A percentile compares a stretch with the other conserved stretches of the same genome.
phyloP scores from a whole-genome alignment of 2,797 vertebrate species.

The Thaleichthys pacificus region DNA sequence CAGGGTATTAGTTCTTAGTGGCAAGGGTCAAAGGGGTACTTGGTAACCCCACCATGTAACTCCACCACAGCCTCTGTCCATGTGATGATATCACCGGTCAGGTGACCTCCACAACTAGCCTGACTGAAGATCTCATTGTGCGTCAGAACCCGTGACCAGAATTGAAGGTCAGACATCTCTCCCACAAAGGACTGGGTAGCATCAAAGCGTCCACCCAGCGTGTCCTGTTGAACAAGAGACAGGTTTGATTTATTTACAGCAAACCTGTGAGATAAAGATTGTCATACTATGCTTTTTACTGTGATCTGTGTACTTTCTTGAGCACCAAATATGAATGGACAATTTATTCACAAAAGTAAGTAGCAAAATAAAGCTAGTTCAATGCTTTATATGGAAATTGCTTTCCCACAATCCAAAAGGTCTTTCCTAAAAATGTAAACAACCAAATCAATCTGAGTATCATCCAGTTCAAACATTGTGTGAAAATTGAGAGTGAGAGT shows the following conservation, averaged over 20 bases:
- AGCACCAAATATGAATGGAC: no score
- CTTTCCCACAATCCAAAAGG: background rate
- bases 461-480: no score
- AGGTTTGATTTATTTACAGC: background rate
- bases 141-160: constrained; percentile 82
- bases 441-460: no score
- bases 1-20: constrained; percentile 56
- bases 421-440: no score
- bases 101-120: constrained; percentile 72
- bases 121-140: constrained; percentile 75
- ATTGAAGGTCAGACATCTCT: constrained; percentile 80
- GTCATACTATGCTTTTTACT: background rate
- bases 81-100: constrained; percentile 75
- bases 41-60: constrained; percentile 79
- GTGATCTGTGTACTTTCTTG: no score
- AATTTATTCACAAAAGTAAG: background rate
- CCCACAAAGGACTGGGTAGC: constrained; percentile 84
- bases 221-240: constrained; percentile 67
- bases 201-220: constrained; percentile 81
- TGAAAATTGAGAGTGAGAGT: no score
- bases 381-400: background rate
- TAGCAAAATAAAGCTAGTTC: background rate
- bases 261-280: background rate
- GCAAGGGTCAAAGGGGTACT: constrained; percentile 80
- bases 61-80: constrained; percentile 78